phyloP scores from a whole-genome alignment of 1,140 invertebrate genomes.

The Popillia japonica region DNA sequence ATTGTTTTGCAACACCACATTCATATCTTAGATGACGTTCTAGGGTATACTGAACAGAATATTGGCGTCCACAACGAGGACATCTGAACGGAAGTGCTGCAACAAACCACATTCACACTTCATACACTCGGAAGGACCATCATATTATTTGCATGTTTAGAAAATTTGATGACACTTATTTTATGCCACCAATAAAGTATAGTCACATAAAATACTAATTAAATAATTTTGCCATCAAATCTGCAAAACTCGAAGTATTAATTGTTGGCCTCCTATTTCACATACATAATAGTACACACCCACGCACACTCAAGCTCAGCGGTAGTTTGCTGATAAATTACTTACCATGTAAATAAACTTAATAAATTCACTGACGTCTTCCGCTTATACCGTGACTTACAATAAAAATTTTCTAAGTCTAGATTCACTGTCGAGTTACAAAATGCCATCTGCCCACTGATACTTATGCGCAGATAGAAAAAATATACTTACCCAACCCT shows the following conservation, averaged over 20 bases:
- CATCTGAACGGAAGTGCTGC: slow-evolving; percentile 55
- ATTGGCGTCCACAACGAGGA: slow-evolving; percentile 61
- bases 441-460: slow-evolving; percentile 20
- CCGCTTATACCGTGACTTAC: neutral
- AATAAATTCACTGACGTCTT: neutral
- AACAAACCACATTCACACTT: slow-evolving; percentile 48
- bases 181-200: slow-evolving; percentile 8
- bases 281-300: slow-evolving; percentile 36
- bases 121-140: slow-evolving; percentile 33
- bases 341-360: neutral
- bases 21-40: slow-evolving; percentile 59
- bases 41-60: slow-evolving; percentile 60
- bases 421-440: neutral
- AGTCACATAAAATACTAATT: slow-evolving; percentile 17
- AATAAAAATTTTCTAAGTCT: slow-evolving; percentile 5
- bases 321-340: slow-evolving; percentile 2
- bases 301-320: slow-evolving; percentile 17
- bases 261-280: slow-evolving; percentile 49
- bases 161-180: slow-evolving; percentile 42
- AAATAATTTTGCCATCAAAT: slow-evolving; percentile 29
- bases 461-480: slow-evolving; percentile 22
- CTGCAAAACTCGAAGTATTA: neutral
- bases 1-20: slow-evolving; percentile 41
- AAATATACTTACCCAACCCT: slow-evolving; percentile 18
- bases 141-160: neutral